These are phyloP conservation scores for Ginglymostoma cirratum DNA, from an alignment of 2,113 vertebrate species.

Conservation along the genomic window DNA sequence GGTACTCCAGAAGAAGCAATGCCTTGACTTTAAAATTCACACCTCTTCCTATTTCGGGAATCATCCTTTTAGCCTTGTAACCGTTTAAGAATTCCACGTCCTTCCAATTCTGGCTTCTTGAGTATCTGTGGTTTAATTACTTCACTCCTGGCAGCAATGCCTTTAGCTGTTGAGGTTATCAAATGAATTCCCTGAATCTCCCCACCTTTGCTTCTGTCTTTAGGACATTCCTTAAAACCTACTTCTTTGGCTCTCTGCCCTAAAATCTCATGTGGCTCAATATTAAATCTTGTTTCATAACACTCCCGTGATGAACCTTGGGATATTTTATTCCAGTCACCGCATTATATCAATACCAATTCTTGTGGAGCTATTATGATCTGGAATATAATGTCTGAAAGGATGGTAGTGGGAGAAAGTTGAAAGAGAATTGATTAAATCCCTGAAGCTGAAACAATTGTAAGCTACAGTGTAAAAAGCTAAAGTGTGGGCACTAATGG, in stretches of 20 bases:
- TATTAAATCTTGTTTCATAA: no score
- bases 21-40: background rate
- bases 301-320: no score
- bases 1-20: background rate
- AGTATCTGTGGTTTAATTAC: background rate
- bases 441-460: background rate
- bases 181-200: no score
- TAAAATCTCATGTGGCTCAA: no score
- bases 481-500: background rate
- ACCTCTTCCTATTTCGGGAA: background rate
- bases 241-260: no score
- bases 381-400: background rate
- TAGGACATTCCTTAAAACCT: no score
- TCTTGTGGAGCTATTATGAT: background rate
- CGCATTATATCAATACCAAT: no score
- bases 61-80: background rate
- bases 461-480: no score
- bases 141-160: no score
- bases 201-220: no score
- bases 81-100: background rate
- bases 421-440: background rate
- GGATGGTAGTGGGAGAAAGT: background rate
- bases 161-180: no score
- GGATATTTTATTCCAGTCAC: no score
- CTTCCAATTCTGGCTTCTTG: background rate